phyloP scores from a whole-genome alignment of 2,888 invertebrate genomes.

The Nemurella pictetii region DNA sequence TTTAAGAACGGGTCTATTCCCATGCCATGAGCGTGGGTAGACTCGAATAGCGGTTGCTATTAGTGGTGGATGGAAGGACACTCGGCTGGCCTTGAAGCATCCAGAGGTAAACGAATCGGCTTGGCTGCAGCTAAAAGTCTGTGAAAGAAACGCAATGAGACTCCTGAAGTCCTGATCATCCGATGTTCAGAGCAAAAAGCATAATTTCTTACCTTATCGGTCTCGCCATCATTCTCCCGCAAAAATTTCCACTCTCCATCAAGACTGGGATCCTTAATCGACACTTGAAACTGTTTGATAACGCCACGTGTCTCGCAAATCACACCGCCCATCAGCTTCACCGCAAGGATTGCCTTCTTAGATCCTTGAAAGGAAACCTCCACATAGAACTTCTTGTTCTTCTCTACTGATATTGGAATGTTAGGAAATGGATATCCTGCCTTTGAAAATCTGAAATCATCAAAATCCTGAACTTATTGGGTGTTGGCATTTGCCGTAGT shows the following conservation, averaged over 20 bases:
- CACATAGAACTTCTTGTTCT: constrained; percentile 16
- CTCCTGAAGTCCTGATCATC: background rate
- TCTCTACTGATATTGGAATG: background rate
- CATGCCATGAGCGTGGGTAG: background rate
- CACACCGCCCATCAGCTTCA: constrained; percentile 14
- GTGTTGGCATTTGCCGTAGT: background rate
- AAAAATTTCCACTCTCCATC: background rate
- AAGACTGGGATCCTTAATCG: background rate
- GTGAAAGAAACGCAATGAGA: background rate
- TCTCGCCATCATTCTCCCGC: background rate
- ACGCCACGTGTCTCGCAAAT: background rate
- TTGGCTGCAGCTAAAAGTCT: background rate
- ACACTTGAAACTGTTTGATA: background rate
- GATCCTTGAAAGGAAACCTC: background rate
- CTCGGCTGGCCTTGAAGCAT: background rate
- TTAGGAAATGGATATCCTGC: constrained; percentile 12
- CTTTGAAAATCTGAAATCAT: constrained; percentile 11
- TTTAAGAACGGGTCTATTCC: background rate
- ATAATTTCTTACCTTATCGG: background rate
- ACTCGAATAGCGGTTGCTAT: background rate
- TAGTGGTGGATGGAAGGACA: background rate
- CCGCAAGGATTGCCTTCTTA: background rate
- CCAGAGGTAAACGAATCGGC: background rate
- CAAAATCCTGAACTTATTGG: background rate
- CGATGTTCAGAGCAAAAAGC: too few species aligned